Percentiles rank a stretch among this genome's conserved stretches.
phyloP scores from a whole-genome alignment of 2,888 invertebrate species.

The Acanthopleura granulata region DNA sequence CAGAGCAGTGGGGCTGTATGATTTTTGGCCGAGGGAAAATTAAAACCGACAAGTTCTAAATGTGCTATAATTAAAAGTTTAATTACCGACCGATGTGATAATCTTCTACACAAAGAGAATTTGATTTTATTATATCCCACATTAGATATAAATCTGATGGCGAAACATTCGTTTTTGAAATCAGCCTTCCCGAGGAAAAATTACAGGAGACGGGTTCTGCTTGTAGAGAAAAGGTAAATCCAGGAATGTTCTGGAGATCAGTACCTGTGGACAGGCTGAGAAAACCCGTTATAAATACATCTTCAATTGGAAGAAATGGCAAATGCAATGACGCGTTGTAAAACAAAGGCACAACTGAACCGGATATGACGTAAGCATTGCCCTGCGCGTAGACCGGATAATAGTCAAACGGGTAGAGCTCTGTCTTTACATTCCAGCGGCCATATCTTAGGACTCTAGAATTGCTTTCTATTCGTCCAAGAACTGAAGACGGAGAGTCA shows the following conservation, averaged over 20 bases:
- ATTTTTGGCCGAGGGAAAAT: no score
- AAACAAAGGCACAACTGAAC: background rate
- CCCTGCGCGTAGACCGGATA: constrained; percentile 23
- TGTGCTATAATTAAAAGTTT: no score
- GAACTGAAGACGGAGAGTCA: background rate
- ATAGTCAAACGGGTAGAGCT: constrained; percentile 12
- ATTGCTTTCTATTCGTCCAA: background rate
- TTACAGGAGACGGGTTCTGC: background rate
- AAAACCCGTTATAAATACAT: constrained; percentile 20
- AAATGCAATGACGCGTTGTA: background rate
- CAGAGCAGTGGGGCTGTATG: no score
- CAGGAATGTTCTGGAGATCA: background rate
- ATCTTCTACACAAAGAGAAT: no score
- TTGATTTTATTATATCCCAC: no score
- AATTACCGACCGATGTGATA: no score
- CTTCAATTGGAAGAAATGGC: constrained; percentile 23
- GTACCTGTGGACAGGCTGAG: background rate
- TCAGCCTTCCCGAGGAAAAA: background rate
- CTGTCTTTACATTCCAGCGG: constrained; percentile 19
- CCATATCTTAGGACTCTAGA: background rate
- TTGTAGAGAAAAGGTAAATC: background rate
- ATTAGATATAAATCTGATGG: no score
- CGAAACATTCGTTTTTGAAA: background rate
- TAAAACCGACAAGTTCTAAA: no score
- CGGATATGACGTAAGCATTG: constrained; percentile 21